Percentiles rank a stretch among this genome's conserved stretches.
Conservation (phyloP, 92 coral and sea anemone species). For the Bergia puertoricense region DNA sequence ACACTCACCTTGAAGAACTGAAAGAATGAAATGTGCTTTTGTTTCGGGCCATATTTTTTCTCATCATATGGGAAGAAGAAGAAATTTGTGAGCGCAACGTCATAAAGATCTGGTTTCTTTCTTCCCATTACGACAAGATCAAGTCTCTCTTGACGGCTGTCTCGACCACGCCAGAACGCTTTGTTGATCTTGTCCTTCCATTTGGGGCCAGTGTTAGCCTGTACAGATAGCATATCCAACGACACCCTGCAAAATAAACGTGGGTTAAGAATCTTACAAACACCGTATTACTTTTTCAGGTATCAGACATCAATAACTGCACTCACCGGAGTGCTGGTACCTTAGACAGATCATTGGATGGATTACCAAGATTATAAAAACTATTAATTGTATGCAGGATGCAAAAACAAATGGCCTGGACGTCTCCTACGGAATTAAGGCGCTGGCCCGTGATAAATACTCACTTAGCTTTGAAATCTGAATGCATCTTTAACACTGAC, state of each 20-base stretch:
- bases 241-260: constrained; percentile 92
- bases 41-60: constrained; percentile 92
- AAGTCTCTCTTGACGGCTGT: constrained; percentile 91
- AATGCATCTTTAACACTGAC: no score
- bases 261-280: no score
- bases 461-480: no score
- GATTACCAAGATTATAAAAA: no score
- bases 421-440: no score
- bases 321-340: no score
- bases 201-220: constrained; percentile 89
- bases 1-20: constrained; percentile 85
- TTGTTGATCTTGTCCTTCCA: constrained; percentile 90
- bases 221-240: constrained; percentile 90
- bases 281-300: no score
- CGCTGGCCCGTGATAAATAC: no score
- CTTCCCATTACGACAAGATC: constrained; percentile 86
- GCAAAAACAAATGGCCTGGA: no score
- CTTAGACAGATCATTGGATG: no score
- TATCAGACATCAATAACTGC: no score
- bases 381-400: no score
- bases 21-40: constrained; percentile 88
- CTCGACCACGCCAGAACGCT: constrained; percentile 98
- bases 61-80: constrained; percentile 96
- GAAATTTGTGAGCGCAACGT: constrained; percentile 94
- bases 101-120: constrained; percentile 89